Evolutionary conservation across 2,113 vertebrate genomes (phyloP), one percentile per base, ranked within the genome.

Genomic region (Phylloscopus whistleri): DNA sequence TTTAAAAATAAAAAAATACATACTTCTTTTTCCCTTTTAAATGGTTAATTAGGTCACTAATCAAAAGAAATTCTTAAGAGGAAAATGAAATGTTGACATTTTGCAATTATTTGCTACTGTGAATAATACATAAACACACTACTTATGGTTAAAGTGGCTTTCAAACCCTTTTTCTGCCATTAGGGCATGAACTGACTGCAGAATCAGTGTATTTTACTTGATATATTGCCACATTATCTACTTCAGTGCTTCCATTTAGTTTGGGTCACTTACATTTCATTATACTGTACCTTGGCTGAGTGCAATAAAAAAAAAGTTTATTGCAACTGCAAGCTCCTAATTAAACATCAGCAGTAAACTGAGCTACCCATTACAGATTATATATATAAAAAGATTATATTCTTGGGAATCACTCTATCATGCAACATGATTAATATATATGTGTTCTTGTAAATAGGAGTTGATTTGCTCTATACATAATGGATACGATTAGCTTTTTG

Each of bases 51-150:
- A 98, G 96, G 96, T 98, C 97, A 98, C 94, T 97, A 97, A 97
- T 98, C 97, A 98, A 97, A 98, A 97, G 75, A 96, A 97, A 96
- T 95, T 95, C 95, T 96, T 98, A 96, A 96, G 92, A 97, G 94
- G 92, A 97, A 98, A 97, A 98, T 97, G 97, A 97, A 98, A 98
- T 97, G 97, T 98, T 98, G 97, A 97, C 95, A 97, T 98, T 98
- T 97, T 97, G 95, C 94, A 97, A 97, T 98, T 98, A 97, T 98
- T 98, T 97, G 96, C 95, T 95, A 96, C 96, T 97, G 97, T 97
- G 96, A 97, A 97, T 98, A 97, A 98, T 97, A 98, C 87, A 97
- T 98, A 98, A 98, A 98, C 97, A 98, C 84, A 82, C 92, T 97
- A 95, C 94, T 98, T 97, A 96, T 41, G 67, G 91, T 96, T 94